A percentile compares a stretch with the other conserved stretches of the same genome.
Evolutionary conservation across 35 echinoderm and acorn worm genomes (phyloP).

Genomic region (Antedon bifida): DNA sequence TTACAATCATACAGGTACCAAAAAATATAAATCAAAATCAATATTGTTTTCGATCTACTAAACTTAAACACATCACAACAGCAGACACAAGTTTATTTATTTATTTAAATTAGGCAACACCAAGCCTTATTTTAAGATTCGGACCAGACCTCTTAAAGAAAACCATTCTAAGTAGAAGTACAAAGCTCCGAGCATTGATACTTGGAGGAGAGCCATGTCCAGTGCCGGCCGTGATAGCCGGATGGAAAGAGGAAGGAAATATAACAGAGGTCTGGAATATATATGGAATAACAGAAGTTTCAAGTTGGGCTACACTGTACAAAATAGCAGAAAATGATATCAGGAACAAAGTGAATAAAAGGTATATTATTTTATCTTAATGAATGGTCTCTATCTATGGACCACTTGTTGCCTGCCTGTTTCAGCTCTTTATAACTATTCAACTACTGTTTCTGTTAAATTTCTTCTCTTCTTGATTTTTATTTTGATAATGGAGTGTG

Average conservation of each 20-base stretch:
- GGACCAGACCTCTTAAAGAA: slow-evolving; percentile 1
- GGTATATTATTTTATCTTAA: not conserved
- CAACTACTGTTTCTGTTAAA: no score
- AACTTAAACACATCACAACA: not conserved
- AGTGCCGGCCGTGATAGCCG: slow-evolving; percentile 22
- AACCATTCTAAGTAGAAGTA: not conserved
- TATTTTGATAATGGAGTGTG: slow-evolving; percentile 20
- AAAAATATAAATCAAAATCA: no score
- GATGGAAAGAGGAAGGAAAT: slow-evolving; percentile 42
- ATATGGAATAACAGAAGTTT: slow-evolving; percentile 92
- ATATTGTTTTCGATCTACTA: not conserved
- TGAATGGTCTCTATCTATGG: not conserved
- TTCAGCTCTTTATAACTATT: no score
- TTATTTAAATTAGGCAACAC: slow-evolving; percentile 44
- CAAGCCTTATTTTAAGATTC: slow-evolving; percentile 51
- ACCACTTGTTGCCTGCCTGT: no score
- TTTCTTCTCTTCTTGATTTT: no score
- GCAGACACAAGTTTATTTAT: no score
- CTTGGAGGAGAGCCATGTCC: slow-evolving; percentile 88
- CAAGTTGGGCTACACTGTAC: slow-evolving; percentile 67
- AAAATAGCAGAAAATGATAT: slow-evolving; percentile 23
- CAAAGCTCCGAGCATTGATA: slow-evolving; percentile 27
- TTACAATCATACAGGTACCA: slow-evolving; percentile 81
- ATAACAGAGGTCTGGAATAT: slow-evolving; percentile 72
- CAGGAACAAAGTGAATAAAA: not conserved